Evolutionary conservation across 2,113 vertebrate species (phyloP).

Genomic region (Ophthalmolycus amberensis): DNA sequence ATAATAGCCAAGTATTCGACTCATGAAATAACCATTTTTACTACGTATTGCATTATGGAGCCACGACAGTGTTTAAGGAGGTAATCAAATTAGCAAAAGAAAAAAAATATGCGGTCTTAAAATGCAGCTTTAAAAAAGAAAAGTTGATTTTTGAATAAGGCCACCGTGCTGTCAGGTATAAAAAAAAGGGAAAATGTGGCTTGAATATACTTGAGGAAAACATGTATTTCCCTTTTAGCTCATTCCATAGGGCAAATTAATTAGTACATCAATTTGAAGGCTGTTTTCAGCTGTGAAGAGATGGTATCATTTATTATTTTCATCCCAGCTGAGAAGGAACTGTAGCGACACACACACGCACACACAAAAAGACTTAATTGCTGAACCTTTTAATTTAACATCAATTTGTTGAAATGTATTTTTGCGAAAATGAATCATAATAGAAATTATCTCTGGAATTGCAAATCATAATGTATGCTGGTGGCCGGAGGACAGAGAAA

Average conservation of each 20-base stretch:
- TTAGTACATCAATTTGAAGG: conserved; percentile 58
- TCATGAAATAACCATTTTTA: neutral
- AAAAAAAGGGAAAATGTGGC: neutral
- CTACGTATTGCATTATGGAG: no score
- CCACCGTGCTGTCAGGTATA: neutral
- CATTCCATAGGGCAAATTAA: conserved; percentile 43
- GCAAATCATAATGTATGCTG: conserved; percentile 60
- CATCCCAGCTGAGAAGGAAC: conserved; percentile 36
- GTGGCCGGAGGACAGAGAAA: conserved; percentile 68
- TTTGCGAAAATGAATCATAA: conserved; percentile 48
- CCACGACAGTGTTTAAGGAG: neutral
- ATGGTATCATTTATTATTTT: conserved; percentile 38
- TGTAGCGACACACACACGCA: conserved; percentile 13
- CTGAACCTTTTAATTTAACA: conserved; percentile 52
- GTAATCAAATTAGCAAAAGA: neutral
- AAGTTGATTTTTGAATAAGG: neutral
- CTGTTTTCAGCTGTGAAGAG: conserved; percentile 32
- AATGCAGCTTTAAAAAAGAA: neutral
- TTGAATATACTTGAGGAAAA: conserved; percentile 10
- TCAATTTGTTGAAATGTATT: conserved; percentile 61
- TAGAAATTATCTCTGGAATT: conserved; percentile 61
- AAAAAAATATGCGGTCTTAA: neutral
- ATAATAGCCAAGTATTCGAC: neutral
- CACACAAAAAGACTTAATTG: conserved; percentile 29
- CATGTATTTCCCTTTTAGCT: neutral